Evolutionary conservation across 2,113 vertebrate genomes (phyloP).

Genomic region (Puntigrus tetrazona): DNA sequence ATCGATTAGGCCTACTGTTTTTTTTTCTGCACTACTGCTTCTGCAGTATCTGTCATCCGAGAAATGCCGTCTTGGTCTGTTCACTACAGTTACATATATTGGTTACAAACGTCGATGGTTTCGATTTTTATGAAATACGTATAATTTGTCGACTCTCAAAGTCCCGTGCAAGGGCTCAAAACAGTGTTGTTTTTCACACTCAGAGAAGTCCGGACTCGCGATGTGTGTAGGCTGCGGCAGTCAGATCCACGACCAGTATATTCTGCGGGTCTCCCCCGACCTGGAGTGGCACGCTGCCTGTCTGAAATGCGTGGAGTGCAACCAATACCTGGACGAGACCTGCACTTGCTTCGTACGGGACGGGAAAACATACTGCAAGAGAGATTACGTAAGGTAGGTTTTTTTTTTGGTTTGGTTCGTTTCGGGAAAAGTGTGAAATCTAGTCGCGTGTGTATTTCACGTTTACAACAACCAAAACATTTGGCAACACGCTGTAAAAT

Average conservation of each 20-base stretch:
- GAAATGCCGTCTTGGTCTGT: background rate
- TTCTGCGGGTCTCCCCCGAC: conserved; percentile 94
- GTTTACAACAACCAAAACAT: background rate
- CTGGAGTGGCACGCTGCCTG: conserved; percentile 98
- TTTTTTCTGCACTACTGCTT: background rate
- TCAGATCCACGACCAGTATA: conserved; percentile 96
- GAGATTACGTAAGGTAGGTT: conserved; percentile 91
- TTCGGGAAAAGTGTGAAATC: background rate
- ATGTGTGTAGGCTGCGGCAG: conserved; percentile 97
- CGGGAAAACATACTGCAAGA: conserved; percentile 96
- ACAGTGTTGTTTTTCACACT: conserved; percentile 17
- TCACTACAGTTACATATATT: background rate
- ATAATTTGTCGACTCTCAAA: background rate
- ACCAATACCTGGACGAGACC: conserved; percentile 92
- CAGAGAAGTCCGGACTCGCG: conserved; percentile 92
- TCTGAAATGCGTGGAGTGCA: conserved; percentile 94
- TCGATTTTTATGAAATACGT: background rate
- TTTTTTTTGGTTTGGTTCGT: background rate
- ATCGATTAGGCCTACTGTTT: background rate
- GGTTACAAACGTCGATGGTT: background rate
- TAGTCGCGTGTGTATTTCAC: background rate
- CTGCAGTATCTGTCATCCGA: background rate
- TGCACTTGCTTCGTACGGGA: conserved; percentile 97
- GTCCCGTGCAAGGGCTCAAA: background rate
- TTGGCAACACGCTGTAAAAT: background rate